Evolutionary conservation across 2,113 vertebrate species (phyloP).

Genomic region (Heptranchias perlo): DNA sequence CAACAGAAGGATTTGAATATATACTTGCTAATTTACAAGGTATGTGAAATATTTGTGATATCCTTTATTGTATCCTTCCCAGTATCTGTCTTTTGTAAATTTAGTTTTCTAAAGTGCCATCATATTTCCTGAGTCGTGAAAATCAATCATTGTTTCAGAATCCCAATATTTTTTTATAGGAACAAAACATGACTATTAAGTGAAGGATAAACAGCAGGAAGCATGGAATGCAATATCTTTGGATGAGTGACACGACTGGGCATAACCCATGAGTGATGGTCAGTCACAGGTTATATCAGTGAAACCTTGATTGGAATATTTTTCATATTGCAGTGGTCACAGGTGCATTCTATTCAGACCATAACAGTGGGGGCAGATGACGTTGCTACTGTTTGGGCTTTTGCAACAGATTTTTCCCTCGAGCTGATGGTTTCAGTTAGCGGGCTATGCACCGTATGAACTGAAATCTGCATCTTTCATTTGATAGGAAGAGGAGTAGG

Average conservation of each 20-base stretch:
- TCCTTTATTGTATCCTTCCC: neutral
- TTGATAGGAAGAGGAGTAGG: too few relatives aligned
- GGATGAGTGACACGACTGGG: neutral
- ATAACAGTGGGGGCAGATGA: neutral
- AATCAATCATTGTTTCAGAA: neutral
- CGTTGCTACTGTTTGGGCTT: neutral
- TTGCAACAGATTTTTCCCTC: neutral
- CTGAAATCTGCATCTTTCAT: neutral
- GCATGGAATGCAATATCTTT: neutral
- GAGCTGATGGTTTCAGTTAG: neutral
- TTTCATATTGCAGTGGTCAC: neutral
- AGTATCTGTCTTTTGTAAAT: neutral
- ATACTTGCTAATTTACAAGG: slow-evolving; percentile 62
- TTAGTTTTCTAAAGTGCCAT: neutral
- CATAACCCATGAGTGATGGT: neutral
- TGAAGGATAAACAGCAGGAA: neutral
- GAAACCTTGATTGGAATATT: neutral
- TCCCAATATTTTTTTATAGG: neutral
- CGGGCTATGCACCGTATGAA: neutral
- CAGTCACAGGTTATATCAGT: neutral
- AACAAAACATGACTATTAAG: neutral
- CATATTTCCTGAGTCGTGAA: neutral
- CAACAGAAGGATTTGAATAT: slow-evolving; percentile 66
- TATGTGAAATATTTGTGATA: slow-evolving; percentile 44
- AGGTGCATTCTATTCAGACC: neutral